Evolutionary conservation across 1,140 invertebrate genomes (phyloP).

Genomic region (Trypoxylus dichotomus): DNA sequence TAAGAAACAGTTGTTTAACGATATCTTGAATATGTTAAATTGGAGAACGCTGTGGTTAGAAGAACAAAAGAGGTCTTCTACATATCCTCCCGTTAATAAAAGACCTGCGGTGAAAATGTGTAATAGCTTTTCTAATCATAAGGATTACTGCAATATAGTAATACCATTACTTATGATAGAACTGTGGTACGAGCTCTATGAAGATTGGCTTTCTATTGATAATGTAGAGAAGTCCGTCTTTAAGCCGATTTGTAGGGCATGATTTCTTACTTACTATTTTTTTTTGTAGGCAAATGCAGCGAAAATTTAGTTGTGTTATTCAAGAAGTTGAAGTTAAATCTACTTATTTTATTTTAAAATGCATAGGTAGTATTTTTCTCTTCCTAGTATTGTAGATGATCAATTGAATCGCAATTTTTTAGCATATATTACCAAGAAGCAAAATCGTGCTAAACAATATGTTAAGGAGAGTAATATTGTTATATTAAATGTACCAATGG

Average conservation of each 20-base stretch:
- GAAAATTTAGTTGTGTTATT: neutral
- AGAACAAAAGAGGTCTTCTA: neutral
- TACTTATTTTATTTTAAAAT: neutral
- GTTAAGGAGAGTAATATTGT: constrained; percentile 4
- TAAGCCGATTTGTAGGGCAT: neutral
- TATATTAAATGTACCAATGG: neutral
- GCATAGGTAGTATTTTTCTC: neutral
- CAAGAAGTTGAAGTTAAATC: neutral
- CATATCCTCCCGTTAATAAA: constrained; percentile 20
- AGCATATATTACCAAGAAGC: neutral
- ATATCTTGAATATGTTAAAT: neutral
- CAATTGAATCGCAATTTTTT: neutral
- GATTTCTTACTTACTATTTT: neutral
- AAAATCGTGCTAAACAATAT: neutral
- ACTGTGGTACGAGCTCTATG: neutral
- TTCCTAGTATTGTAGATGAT: neutral
- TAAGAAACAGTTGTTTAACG: neutral
- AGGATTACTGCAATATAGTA: neutral
- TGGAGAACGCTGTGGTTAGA: constrained; percentile 1
- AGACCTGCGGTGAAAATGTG: neutral
- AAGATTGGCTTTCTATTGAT: neutral
- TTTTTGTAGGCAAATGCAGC: neutral
- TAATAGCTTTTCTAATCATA: neutral
- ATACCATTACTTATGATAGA: constrained; percentile 12
- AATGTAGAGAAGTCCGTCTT: neutral